These are phyloP conservation scores for Caretta caretta DNA, from an alignment of 2,113 vertebrate genomes.

Conservation along the genomic window DNA sequence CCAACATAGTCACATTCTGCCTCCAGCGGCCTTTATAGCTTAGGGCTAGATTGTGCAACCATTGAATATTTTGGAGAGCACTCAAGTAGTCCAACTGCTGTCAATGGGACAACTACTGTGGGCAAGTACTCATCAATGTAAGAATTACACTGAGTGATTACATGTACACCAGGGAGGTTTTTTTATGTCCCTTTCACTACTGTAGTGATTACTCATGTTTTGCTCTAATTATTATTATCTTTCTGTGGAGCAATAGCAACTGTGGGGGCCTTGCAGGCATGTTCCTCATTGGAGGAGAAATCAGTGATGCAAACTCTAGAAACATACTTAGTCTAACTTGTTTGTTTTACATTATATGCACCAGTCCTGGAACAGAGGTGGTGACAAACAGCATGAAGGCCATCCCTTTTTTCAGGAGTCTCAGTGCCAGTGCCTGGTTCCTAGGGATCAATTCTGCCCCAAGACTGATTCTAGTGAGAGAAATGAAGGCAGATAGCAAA, in stretches of 20 bases:
- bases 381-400: background rate
- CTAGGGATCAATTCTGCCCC: background rate
- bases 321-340: background rate
- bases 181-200: background rate
- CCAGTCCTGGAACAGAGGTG: background rate
- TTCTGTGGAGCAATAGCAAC: background rate
- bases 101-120: background rate
- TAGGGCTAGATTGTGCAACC: background rate
- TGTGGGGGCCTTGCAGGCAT: background rate
- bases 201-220: background rate
- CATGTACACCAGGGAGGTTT: background rate
- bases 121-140: background rate
- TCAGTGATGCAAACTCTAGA: background rate
- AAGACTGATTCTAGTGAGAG: background rate
- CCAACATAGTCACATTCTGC: background rate
- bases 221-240: background rate
- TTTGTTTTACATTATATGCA: background rate
- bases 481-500: background rate
- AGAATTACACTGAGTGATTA: background rate
- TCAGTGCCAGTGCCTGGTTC: background rate
- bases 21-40: background rate
- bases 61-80: background rate
- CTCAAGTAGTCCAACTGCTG: background rate
- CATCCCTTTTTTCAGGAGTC: background rate
- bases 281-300: background rate